Base-by-base conservation (phyloP, 2,113 vertebrate genomes). In the Notothenia rossii region DNA sequence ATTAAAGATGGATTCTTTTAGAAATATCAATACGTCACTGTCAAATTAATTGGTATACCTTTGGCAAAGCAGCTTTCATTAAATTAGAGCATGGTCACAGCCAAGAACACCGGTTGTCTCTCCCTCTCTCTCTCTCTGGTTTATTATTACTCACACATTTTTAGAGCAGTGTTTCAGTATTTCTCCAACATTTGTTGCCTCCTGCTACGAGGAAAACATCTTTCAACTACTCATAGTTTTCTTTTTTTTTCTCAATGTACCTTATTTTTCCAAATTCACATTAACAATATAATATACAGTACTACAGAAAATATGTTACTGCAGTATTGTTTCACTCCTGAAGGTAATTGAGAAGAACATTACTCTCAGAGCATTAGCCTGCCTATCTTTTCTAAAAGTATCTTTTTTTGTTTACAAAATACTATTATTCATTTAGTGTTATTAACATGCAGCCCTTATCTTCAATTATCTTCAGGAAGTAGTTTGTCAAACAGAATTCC, bases 1-100 rank as follows among this genome's bases (percentile, higher is more conserved):
- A 62, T 80, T 77, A 63, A 63, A 60, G 43, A 71, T 76, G 10
- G 33, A 84, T 76, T 69, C 36, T 71, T 77, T 18, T 82, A 67
- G 7, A 43, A 72, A 77, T 51, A 56, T 18, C 65, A 70, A 53
- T 62, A 75, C 64, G 29, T 77, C 43, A 17, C 15, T 59, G 25
- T 79, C n/a, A 77, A 68, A 48, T 75, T 25, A 13, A n/a, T 58
- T 65, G 33, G 63, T 36, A 63, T 62, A 66, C 29, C 48, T 82
- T 72, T 79, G 70, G 50, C 55, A 72, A n/a, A n/a, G 48, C 58
- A 67, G 58, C 49, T 62, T 64, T 79, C 55, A 67, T 79, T 81
- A 33, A 85, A 67, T 75, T 46, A 73, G 18, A 73, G 36, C 20
- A 76, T 58, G 43, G 55, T 76, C 33, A 72, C 10, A 0, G 22